Conservation (phyloP, 2,797 vertebrate genomes). For the Petrocephalus schoutedeni region DNA sequence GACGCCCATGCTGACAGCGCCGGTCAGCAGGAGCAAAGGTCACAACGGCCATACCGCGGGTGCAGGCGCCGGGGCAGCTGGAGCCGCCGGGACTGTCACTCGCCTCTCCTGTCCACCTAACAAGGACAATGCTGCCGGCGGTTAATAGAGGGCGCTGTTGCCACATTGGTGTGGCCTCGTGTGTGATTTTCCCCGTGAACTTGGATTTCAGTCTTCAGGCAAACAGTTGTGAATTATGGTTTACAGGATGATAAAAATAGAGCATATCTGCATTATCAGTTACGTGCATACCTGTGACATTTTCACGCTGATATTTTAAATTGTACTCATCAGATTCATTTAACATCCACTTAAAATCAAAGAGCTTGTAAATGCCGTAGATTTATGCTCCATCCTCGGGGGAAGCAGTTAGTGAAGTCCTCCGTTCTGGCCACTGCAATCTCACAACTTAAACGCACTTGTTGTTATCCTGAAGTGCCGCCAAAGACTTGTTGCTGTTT, state of each 20-base stretch:
- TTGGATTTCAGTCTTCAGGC: constrained; percentile 1
- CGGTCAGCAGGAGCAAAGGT: not conserved
- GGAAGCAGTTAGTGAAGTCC: not conserved
- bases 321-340: not conserved
- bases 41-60: not conserved
- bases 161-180: not conserved
- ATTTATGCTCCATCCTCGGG: not conserved
- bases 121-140: not conserved
- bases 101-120: not conserved
- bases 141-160: constrained; percentile 35
- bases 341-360: constrained; percentile 1
- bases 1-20: not conserved
- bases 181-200: not conserved
- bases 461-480: not conserved
- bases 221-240: not conserved
- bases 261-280: not conserved
- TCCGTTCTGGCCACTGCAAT: not conserved
- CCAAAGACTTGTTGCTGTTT: not conserved
- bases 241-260: constrained; percentile 11
- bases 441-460: not conserved
- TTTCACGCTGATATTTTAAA: constrained; percentile 10
- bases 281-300: not conserved
- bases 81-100: not conserved
- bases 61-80: not conserved
- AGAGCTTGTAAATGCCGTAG: not conserved